Evolutionary conservation across 2,797 vertebrate genomes (phyloP).

Genomic region (Pangasius mekongensis): DNA sequence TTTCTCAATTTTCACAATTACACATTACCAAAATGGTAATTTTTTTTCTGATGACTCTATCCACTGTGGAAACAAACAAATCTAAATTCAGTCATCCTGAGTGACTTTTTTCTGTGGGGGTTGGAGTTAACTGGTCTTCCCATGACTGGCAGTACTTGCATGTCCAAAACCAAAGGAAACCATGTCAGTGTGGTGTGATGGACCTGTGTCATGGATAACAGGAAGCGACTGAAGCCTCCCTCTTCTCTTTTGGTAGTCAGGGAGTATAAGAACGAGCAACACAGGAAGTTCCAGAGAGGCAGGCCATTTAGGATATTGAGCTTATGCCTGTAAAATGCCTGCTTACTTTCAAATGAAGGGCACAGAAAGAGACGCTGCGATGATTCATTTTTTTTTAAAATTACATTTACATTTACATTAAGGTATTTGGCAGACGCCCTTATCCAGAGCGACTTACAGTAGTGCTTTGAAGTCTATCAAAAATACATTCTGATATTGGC

Average conservation of each 20-base stretch:
- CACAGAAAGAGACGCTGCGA: background rate
- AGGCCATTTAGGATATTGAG: background rate
- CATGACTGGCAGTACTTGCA: slow-evolving; percentile 63
- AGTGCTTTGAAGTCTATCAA: too few species aligned
- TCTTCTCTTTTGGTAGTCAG: slow-evolving; percentile 7
- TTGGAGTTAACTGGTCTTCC: slow-evolving; percentile 65
- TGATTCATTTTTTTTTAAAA: background rate
- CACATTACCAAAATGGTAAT: too few species aligned
- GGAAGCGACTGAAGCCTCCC: slow-evolving; percentile 57
- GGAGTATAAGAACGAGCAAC: slow-evolving; percentile 1
- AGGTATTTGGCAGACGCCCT: too few species aligned
- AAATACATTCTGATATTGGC: too few species aligned
- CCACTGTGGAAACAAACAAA: background rate
- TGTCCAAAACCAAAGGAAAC: slow-evolving; percentile 60
- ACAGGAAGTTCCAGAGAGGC: slow-evolving; percentile 11
- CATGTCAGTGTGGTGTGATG: slow-evolving; percentile 40
- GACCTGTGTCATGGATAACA: slow-evolving; percentile 65
- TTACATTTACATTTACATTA: too few species aligned
- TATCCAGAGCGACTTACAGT: too few species aligned
- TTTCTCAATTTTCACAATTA: background rate
- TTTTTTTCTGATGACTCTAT: background rate
- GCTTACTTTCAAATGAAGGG: background rate
- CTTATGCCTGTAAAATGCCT: background rate
- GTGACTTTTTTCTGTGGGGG: slow-evolving; percentile 59
- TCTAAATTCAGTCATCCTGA: slow-evolving; percentile 19